Evolutionary conservation across 2,797 vertebrate genomes (phyloP).

Genomic region (Eleutherodactylus coqui): DNA sequence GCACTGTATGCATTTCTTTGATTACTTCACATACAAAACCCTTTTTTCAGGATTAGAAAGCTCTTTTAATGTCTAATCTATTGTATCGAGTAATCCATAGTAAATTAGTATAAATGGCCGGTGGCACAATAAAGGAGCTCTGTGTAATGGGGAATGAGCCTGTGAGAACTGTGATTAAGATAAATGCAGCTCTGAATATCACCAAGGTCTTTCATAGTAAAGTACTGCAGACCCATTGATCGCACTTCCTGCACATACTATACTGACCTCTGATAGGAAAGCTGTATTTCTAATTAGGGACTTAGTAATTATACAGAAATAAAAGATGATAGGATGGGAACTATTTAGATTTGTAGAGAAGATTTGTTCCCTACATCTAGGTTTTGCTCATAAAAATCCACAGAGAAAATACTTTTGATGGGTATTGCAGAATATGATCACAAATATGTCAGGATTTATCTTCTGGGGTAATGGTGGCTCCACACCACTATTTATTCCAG

Average conservation of each 20-base stretch:
- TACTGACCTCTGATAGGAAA: not conserved
- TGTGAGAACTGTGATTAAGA: slow-evolving; percentile 14
- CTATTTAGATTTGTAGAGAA: not conserved
- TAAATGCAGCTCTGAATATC: not conserved
- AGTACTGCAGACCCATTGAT: not conserved
- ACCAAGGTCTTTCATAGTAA: not conserved
- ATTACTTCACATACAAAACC: not conserved
- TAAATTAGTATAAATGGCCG: no score
- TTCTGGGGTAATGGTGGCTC: not conserved
- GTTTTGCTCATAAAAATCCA: not conserved
- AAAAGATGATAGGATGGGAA: not conserved
- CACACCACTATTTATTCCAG: not conserved
- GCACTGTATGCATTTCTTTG: not conserved
- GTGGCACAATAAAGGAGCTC: not conserved
- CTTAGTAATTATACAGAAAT: not conserved
- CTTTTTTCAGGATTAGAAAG: not conserved
- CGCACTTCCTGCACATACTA: not conserved
- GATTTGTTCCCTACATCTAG: not conserved
- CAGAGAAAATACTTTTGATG: not conserved
- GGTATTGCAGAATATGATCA: not conserved
- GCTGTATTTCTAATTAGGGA: not conserved
- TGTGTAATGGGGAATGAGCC: not conserved
- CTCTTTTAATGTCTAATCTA: not conserved
- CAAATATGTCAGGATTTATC: not conserved
- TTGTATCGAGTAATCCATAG: no score